These are phyloP conservation scores for Lasius platythorax DNA, from an alignment of 2,888 invertebrate genomes.

Conservation along the genomic window DNA sequence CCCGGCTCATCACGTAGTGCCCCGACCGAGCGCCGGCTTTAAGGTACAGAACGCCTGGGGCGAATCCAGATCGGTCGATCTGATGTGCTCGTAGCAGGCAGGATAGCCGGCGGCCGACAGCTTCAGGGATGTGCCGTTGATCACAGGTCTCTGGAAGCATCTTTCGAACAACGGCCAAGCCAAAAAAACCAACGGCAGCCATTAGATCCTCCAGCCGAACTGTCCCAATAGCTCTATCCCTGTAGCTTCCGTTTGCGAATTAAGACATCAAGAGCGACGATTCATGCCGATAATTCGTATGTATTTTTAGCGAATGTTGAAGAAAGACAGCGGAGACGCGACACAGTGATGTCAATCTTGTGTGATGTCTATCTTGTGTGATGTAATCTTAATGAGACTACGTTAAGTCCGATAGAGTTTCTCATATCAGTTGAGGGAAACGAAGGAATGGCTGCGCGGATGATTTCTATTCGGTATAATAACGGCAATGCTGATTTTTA, in stretches of 20 bases:
- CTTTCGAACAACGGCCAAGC: conserved; percentile 77
- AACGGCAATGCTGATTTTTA: background rate
- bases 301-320: conserved; percentile 49
- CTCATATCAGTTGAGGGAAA: background rate
- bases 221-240: background rate
- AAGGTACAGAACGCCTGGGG: conserved; percentile 83
- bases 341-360: conserved; percentile 22
- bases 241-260: background rate
- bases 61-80: conserved; percentile 80
- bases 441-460: background rate
- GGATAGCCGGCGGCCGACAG: conserved; percentile 81
- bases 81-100: conserved; percentile 83
- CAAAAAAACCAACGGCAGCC: conserved; percentile 68
- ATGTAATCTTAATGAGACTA: conserved; percentile 18
- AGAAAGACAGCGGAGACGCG: background rate
- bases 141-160: conserved; percentile 83
- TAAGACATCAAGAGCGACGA: conserved; percentile 18
- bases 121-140: conserved; percentile 83
- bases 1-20: conserved; percentile 78
- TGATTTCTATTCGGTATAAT: conserved; percentile 7
- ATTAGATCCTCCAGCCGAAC: conserved; percentile 7
- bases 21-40: conserved; percentile 78
- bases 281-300: conserved; percentile 6
- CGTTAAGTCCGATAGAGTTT: conserved; percentile 3
- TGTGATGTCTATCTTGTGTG: conserved; percentile 39